Base-by-base conservation (phyloP, 1,140 invertebrate species). In the Helicoverpa zea region DNA sequence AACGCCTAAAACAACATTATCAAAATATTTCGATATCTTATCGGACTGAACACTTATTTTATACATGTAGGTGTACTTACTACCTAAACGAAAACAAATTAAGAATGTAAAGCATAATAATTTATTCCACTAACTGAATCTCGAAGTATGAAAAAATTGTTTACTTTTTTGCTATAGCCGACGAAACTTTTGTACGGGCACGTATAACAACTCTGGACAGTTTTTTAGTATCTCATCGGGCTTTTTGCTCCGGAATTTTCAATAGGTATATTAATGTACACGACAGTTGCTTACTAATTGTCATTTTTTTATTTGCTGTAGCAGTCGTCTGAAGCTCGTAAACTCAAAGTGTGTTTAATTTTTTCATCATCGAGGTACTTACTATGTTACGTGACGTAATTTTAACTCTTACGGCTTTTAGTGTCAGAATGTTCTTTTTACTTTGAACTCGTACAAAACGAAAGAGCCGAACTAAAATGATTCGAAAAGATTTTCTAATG, bases 201-300 rank as follows among this genome's bases (percentile, higher is more conserved):
- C 64, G 64, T 66, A 47, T 47, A 23, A 35, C 49, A 11, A 18
- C 12, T 43, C 43, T 66, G 63, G 63, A 43, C 64, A 49, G 12
- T 68, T 68, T 68, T 68, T 68, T 68, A 68, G 23, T 43, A 10
- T 12, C 43, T 68, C 64, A 11, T 10, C 49, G 16, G 43, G 16
- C 43, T 68, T 68, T 68, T 68, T 68, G 64, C 64, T 12, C 43
- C 43, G 43, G 64, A 68, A 9, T 68, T 23, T 68, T 68, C 64
- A 68, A 68, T 68, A 29, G 49, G 49, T 72, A 72, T 72, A 72
- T 54, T 52, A 30, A 72, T 54, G 68, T 72, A 72, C 23, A 72
- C 23, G 68, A 72, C 68, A 72, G 68, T 72, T 72, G 52, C 68
- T 72, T 72, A 72, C 68, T 72, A 72, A 72, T 72, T 72, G 49